A percentile compares a stretch with the other conserved stretches of the same genome.
Evolutionary conservation across 2,888 invertebrate species (phyloP).

Genomic region (Caenorhabditis plicata): DNA sequence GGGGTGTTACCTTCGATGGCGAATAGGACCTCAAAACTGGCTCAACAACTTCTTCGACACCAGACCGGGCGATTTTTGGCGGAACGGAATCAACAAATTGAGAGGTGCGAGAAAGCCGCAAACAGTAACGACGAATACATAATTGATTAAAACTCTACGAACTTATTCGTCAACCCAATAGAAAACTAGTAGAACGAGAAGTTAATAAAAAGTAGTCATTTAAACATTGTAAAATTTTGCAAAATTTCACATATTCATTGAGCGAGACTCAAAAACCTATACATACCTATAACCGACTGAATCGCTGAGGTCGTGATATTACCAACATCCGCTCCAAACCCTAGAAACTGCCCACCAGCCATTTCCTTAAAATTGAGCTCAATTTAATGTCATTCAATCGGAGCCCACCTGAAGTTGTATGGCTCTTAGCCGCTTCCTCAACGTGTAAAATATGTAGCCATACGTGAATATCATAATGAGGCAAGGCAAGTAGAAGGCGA

Average conservation of each 20-base stretch:
- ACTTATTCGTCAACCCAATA: too few species aligned
- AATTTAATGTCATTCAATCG: not conserved
- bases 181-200: too few species aligned
- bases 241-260: not conserved
- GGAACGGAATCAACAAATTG: too few species aligned
- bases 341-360: conserved; percentile 64
- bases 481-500: conserved; percentile 69
- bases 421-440: conserved; percentile 65
- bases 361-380: conserved; percentile 47
- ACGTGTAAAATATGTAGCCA: conserved; percentile 65
- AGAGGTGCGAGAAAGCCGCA: too few species aligned
- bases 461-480: conserved; percentile 69
- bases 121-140: too few species aligned
- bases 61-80: too few species aligned
- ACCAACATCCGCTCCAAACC: conserved; percentile 64
- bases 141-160: too few species aligned
- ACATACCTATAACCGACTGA: conserved; percentile 58
- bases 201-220: too few species aligned
- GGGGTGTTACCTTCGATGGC: too few species aligned
- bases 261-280: not conserved
- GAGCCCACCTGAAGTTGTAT: conserved; percentile 60
- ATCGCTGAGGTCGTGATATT: conserved; percentile 64
- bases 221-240: too few species aligned
- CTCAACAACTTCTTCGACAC: too few species aligned
- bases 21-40: too few species aligned